These are phyloP conservation scores for Mellilla xanthometata DNA, from an alignment of 2,888 invertebrate species.

Conservation along the genomic window DNA sequence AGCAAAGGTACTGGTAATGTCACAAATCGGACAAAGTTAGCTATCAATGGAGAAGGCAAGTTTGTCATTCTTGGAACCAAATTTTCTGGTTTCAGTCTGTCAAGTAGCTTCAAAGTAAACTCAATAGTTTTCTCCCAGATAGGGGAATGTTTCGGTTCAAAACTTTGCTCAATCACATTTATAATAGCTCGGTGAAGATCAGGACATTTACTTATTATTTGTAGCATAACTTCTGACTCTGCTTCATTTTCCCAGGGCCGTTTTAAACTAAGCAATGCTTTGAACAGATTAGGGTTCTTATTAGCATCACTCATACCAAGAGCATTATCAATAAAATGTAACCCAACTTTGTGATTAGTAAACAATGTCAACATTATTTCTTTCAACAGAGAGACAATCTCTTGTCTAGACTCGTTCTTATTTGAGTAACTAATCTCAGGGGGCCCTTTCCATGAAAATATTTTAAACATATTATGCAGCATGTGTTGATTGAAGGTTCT, in stretches of 20 bases:
- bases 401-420: constrained; percentile 51
- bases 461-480: constrained; percentile 85
- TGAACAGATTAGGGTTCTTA: constrained; percentile 84
- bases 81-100: constrained; percentile 71
- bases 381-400: constrained; percentile 83
- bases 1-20: constrained; percentile 75
- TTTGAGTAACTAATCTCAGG: constrained; percentile 63
- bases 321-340: constrained; percentile 88
- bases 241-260: constrained; percentile 87
- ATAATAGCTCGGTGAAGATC: constrained; percentile 86
- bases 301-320: constrained; percentile 83
- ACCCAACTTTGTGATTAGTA: constrained; percentile 89
- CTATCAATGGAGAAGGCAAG: constrained; percentile 75
- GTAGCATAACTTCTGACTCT: constrained; percentile 84
- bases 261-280: constrained; percentile 85
- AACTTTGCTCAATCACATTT: constrained; percentile 79
- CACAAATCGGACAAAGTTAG: constrained; percentile 73
- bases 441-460: constrained; percentile 90
- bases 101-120: constrained; percentile 71
- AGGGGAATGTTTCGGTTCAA: constrained; percentile 83
- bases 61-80: constrained; percentile 70
- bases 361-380: constrained; percentile 88
- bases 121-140: constrained; percentile 77
- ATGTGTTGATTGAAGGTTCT: constrained; percentile 86
- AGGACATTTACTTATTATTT: constrained; percentile 86